Conservation (phyloP, 2,113 vertebrate genomes). For the Neolamprologus longior region DNA sequence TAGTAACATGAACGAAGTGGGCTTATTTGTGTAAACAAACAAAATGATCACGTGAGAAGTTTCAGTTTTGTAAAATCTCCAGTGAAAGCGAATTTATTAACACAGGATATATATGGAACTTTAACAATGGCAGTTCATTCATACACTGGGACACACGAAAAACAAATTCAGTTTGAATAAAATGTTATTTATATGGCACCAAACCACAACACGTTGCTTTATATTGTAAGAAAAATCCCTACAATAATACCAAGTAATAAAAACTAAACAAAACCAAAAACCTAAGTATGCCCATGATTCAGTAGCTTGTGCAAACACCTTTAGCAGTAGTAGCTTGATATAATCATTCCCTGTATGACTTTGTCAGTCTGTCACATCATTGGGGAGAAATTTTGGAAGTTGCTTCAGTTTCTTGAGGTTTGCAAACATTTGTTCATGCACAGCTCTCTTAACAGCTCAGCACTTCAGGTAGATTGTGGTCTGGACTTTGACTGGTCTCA, state of each 20-base stretch:
- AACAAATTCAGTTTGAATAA: not conserved
- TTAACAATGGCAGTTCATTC: not conserved
- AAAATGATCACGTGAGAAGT: not conserved
- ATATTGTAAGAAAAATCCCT: not conserved
- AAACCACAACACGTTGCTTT: not conserved
- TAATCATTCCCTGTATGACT: not conserved
- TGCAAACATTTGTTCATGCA: not conserved
- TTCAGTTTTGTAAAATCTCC: not conserved
- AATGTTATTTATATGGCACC: not conserved
- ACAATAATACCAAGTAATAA: not conserved
- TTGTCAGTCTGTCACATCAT: not conserved
- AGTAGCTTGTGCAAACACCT: not conserved
- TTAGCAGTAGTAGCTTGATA: not conserved
- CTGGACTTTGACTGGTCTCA: not conserved
- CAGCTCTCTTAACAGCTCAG: not conserved
- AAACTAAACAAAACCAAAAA: not conserved
- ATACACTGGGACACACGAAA: not conserved
- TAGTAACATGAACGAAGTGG: not conserved
- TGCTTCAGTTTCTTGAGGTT: not conserved
- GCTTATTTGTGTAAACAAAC: not conserved
- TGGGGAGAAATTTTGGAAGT: not conserved
- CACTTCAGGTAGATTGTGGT: not conserved
- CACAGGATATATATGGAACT: not conserved
- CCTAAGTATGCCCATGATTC: not conserved
- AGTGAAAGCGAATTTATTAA: not conserved